Conservation (phyloP, 2,113 vertebrate genomes). For the Lagopus leucura region DNA sequence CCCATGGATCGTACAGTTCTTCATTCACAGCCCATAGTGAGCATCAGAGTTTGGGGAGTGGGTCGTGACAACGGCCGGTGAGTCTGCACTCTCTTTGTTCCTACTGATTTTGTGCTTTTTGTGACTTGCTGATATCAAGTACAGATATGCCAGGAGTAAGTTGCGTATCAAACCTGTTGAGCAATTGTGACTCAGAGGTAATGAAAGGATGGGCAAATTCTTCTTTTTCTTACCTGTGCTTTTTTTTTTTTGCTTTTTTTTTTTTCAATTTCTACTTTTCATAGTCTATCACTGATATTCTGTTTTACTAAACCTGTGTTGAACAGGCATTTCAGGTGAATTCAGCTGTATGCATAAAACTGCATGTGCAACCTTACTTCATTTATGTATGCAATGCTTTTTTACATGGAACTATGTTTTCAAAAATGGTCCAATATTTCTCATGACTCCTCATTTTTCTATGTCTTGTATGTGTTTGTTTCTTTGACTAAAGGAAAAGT, state of each 20-base stretch:
- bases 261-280: not conserved
- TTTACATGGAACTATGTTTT: not conserved
- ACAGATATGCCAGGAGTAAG: accelerated
- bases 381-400: not conserved
- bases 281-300: accelerated
- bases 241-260: not conserved
- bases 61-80: conserved; percentile 96
- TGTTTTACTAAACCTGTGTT: not conserved
- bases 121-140: not conserved
- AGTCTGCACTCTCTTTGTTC: conserved; percentile 16
- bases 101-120: not conserved
- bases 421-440: accelerated
- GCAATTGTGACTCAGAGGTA: not conserved
- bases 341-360: not conserved
- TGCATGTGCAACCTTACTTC: accelerated
- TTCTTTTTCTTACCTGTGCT: not conserved
- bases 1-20: conserved; percentile 91
- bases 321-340: not conserved
- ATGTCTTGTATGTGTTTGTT: not conserved
- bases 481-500: not conserved
- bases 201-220: not conserved
- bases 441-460: not conserved
- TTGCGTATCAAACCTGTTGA: not conserved
- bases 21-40: conserved; percentile 94
- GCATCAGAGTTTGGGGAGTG: conserved; percentile 97